phyloP scores from a whole-genome alignment of 2,797 vertebrate genomes.

The Chiloscyllium punctatum region DNA sequence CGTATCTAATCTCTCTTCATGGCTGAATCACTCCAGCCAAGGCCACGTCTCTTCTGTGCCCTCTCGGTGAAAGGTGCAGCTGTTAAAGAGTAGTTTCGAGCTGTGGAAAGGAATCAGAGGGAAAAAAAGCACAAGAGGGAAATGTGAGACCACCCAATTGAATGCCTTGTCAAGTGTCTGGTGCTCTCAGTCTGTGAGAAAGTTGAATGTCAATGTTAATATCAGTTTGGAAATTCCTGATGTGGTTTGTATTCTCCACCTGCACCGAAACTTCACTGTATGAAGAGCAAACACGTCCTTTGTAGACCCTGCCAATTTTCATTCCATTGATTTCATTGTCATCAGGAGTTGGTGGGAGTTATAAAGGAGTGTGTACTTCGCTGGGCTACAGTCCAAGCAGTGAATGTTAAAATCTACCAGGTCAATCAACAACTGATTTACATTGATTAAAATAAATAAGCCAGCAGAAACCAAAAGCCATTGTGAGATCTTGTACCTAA shows the following conservation, averaged over 20 bases:
- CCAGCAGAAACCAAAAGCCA: not conserved
- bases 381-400: not conserved
- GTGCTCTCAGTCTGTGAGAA: not conserved
- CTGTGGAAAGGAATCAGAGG: not conserved
- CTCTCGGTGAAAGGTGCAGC: not conserved
- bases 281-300: not conserved
- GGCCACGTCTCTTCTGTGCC: no score
- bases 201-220: not conserved
- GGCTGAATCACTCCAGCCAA: no score
- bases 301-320: not conserved
- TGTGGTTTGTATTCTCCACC: no score
- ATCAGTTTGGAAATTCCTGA: not conserved
- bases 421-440: not conserved
- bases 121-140: not conserved
- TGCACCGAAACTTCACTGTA: not conserved
- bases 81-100: not conserved
- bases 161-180: not conserved
- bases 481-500: not conserved
- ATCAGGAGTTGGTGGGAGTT: not conserved
- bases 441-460: not conserved
- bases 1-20: no score
- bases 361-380: no score
- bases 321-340: not conserved
- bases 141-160: not conserved
- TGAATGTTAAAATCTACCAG: not conserved